Evolutionary conservation across 2,888 invertebrate species (phyloP).

Genomic region (Chironomus riparius): DNA sequence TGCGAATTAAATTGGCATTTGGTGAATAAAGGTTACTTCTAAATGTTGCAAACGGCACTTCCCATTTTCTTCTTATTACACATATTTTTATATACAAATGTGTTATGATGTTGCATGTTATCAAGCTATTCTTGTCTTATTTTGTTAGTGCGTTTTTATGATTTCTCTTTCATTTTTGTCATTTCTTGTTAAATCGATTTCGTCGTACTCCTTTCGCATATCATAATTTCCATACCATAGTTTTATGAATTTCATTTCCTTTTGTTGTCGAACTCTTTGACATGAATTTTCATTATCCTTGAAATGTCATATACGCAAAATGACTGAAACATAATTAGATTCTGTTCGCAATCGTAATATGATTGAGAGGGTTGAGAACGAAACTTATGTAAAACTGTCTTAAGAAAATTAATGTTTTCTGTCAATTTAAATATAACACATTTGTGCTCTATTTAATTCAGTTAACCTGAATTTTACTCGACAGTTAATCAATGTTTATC

Average conservation of each 20-base stretch:
- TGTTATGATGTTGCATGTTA: background rate
- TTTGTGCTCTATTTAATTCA: no score
- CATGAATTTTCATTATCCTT: background rate
- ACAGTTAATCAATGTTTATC: no score
- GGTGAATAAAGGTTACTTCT: background rate
- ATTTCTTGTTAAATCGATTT: constrained; percentile 2
- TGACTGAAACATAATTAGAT: background rate
- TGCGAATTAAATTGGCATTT: background rate
- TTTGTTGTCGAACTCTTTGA: background rate
- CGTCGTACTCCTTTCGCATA: background rate
- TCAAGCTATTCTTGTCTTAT: background rate
- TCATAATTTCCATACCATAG: no score
- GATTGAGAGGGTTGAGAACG: background rate
- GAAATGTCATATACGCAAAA: background rate
- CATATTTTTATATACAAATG: background rate
- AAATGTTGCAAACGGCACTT: background rate
- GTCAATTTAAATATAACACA: no score
- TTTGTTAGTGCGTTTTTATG: background rate
- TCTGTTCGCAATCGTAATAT: no score
- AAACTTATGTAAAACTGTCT: no score
- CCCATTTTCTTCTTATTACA: background rate
- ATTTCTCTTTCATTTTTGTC: background rate
- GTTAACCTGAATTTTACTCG: no score
- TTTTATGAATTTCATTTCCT: background rate
- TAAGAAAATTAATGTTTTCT: no score